Percentiles rank a stretch among this genome's conserved stretches.
phyloP scores from a whole-genome alignment of 2,888 invertebrate genomes.

The Eilema caniola region DNA sequence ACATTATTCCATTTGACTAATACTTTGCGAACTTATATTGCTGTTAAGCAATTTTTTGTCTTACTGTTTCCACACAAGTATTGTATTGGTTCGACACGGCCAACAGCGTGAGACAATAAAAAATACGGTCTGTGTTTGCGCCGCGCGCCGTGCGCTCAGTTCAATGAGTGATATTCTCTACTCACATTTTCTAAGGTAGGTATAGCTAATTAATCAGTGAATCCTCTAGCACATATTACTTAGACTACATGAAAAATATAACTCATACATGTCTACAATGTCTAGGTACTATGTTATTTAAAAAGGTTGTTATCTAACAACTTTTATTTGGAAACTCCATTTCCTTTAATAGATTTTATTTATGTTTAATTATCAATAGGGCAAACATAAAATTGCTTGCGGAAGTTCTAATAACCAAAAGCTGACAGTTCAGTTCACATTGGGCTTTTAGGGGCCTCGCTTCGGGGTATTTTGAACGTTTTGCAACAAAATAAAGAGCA shows the following conservation, averaged over 20 bases:
- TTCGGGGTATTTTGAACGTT: conserved; percentile 72
- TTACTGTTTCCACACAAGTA: conserved; percentile 68
- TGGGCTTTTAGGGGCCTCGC: conserved; percentile 32
- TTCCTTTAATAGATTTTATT: neutral
- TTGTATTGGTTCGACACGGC: conserved; percentile 67
- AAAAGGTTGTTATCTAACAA: neutral
- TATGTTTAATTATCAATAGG: neutral
- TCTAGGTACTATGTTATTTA: neutral
- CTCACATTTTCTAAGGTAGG: conserved; percentile 63
- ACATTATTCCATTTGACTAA: conserved; percentile 79
- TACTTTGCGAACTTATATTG: conserved; percentile 62
- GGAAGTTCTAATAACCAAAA: conserved; percentile 49
- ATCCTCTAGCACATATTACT: conserved; percentile 3
- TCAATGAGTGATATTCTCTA: conserved; percentile 78
- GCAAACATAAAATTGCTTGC: conserved; percentile 44
- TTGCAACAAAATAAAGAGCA: conserved; percentile 83
- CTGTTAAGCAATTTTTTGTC: conserved; percentile 69
- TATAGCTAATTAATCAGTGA: conserved; percentile 37
- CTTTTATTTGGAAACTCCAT: neutral
- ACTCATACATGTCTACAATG: neutral
- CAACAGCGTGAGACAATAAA: conserved; percentile 75
- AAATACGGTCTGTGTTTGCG: conserved; percentile 80
- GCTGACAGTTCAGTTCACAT: conserved; percentile 69
- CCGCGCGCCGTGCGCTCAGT: conserved; percentile 75
- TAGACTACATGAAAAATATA: neutral